Base-by-base conservation (phyloP, 2,113 vertebrate species). In the Pseudorhombus dupliciocellatus region DNA sequence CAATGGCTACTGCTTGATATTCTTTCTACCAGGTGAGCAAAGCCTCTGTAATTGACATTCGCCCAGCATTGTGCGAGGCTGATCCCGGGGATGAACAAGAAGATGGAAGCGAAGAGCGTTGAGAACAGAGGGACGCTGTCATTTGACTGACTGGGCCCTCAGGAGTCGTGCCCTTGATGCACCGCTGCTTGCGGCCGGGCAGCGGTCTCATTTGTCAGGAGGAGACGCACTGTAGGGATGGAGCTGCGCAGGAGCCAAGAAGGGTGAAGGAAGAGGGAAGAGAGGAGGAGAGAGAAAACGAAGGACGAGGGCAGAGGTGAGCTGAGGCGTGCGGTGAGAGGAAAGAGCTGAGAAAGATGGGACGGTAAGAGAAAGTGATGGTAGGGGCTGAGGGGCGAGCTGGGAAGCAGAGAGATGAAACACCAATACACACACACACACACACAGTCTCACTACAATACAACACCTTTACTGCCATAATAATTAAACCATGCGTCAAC, bases 161-260 rank as follows among this genome's bases (percentile, higher is more conserved):
- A 64, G 25, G 64, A 78, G 46, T 63, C 28, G 6, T 56, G 79
- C 59, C 82, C 74, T 78, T 76, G 70, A 69, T 78, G 67, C 72
- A 59, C 69, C 10, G 16, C 66, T 61, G 67, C 66, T 61, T 37
- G 26, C 14, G 15, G 62, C 55, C 66, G 62, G 58, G 42, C 79
- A 28, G 63, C 16, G 58, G 74, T 61, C 77, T 81, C 73, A 83
- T 88, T 83, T 78, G 68, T 87, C 78, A 87, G 73, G 9, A 57
- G 48, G 48, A 74, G 65, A 64, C 25, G 8, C 48, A 42, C 64
- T 64, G 52, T 34, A 55, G 58, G 52, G 40, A 48, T 10, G 26
- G 25, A 26, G 80, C 31, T 14, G 20, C 24, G 51, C 24, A 10
- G 7, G 26, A 57, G 56, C 44, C n/a, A 54, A 53, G 46, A 30